Percentiles rank a stretch among this genome's conserved stretches.
phyloP scores from a whole-genome alignment of 1,140 invertebrate species.

The Caenorhabditis briggsae region DNA sequence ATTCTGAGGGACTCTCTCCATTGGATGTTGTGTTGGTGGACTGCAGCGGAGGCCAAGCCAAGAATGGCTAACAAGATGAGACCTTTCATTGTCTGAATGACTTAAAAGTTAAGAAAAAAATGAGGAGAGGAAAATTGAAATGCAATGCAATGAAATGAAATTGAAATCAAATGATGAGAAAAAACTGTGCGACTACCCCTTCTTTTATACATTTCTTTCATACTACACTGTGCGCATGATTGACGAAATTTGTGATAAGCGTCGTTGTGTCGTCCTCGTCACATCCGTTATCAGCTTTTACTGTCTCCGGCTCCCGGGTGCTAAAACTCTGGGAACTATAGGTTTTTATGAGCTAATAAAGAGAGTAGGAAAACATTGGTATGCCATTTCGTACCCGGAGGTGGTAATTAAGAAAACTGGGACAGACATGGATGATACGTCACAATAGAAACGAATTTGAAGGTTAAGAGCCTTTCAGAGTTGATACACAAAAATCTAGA shows the following conservation, averaged over 20 bases:
- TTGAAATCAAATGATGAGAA: no score
- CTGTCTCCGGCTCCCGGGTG: background rate
- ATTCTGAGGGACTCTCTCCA: constrained; percentile 46
- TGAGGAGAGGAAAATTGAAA: background rate
- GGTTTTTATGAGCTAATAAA: constrained; percentile 36
- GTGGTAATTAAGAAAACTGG: no score
- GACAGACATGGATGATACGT: no score
- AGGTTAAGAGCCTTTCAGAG: no score
- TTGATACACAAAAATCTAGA: no score
- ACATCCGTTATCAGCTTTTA: background rate
- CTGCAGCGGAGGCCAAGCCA: constrained; percentile 51
- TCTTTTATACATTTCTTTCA: background rate
- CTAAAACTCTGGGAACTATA: no score
- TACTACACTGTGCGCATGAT: no score
- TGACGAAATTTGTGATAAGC: no score
- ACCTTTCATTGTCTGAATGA: constrained; percentile 31
- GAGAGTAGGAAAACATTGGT: background rate
- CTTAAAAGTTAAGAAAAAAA: no score
- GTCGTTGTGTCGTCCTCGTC: no score
- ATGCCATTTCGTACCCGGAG: no score
- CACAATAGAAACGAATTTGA: no score
- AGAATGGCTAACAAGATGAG: constrained; percentile 36
- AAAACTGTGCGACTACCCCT: background rate
- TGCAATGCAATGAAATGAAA: background rate
- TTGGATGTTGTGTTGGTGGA: constrained; percentile 54